Conservation (phyloP, 2,113 vertebrate genomes). For the Phodopus roborovskii region DNA sequence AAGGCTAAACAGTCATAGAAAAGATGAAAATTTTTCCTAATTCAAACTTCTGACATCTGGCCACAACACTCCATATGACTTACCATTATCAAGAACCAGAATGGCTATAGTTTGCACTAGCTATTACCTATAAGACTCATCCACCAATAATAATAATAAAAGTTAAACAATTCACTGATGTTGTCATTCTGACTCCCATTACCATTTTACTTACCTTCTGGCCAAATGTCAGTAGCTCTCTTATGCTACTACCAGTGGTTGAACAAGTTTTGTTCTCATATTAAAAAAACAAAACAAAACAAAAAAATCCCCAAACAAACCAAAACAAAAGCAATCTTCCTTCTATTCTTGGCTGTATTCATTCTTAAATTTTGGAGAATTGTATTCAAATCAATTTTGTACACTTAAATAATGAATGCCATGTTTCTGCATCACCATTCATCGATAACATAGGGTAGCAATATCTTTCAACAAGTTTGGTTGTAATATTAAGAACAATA, state of each 20-base stretch:
- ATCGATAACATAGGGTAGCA: neutral
- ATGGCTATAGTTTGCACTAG: neutral
- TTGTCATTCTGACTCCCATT: neutral
- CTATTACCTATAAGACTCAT: neutral
- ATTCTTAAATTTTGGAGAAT: neutral
- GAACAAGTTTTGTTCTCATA: neutral
- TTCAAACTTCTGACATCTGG: neutral
- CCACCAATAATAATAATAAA: neutral
- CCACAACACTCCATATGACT: neutral
- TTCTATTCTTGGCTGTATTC: neutral
- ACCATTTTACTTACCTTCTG: neutral
- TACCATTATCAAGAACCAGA: neutral
- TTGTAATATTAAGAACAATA: neutral
- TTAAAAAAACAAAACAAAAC: neutral
- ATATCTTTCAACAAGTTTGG: neutral
- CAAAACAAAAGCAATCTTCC: neutral
- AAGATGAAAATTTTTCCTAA: neutral
- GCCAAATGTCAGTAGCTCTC: neutral
- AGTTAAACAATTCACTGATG: neutral
- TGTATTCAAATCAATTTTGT: slow-evolving; percentile 25
- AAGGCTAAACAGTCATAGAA: neutral
- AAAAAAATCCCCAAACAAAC: too few relatives aligned
- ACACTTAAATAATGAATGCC: neutral
- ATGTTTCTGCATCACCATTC: neutral
- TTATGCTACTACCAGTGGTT: neutral